phyloP scores from a whole-genome alignment of 2,797 vertebrate genomes.

The Botia almorhae region DNA sequence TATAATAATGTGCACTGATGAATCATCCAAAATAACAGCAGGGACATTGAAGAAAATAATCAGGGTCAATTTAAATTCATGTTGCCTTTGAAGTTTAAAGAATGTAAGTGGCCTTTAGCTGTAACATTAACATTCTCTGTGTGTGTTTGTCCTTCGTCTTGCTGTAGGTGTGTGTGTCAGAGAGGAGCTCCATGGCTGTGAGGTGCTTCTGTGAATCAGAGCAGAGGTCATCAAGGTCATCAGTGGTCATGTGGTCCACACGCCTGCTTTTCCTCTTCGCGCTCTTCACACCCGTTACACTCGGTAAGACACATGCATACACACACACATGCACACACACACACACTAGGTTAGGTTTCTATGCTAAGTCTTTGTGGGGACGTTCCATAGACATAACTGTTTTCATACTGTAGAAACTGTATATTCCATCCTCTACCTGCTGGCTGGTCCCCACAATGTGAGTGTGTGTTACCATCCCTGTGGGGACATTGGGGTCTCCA shows the following conservation, averaged over 20 bases:
- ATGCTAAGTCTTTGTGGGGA: too few relatives aligned
- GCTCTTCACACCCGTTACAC: conserved; percentile 81
- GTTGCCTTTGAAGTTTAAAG: conserved; percentile 4
- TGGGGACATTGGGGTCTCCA: too few relatives aligned
- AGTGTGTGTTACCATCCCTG: too few relatives aligned
- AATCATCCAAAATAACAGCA: neutral
- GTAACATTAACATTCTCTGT: conserved; percentile 35
- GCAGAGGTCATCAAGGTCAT: conserved; percentile 68
- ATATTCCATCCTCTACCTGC: too few relatives aligned
- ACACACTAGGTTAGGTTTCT: neutral
- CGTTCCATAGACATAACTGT: too few relatives aligned
- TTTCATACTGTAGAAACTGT: too few relatives aligned
- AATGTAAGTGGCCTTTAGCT: conserved; percentile 27
- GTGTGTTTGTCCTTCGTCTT: conserved; percentile 41
- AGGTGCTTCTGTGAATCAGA: conserved; percentile 52
- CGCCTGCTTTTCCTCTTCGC: conserved; percentile 86
- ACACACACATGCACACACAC: conserved; percentile 52
- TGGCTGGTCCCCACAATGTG: too few relatives aligned
- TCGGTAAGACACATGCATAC: conserved; percentile 80
- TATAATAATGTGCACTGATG: neutral
- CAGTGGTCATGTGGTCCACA: conserved; percentile 90
- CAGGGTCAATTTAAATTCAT: neutral
- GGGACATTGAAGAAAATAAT: conserved; percentile 4
- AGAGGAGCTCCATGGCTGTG: conserved; percentile 56
- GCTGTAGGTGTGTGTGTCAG: conserved; percentile 50